Percentiles rank a stretch among this genome's conserved stretches.
Evolutionary conservation across 1,140 invertebrate genomes (phyloP).

Genomic region (Euura lappo): DNA sequence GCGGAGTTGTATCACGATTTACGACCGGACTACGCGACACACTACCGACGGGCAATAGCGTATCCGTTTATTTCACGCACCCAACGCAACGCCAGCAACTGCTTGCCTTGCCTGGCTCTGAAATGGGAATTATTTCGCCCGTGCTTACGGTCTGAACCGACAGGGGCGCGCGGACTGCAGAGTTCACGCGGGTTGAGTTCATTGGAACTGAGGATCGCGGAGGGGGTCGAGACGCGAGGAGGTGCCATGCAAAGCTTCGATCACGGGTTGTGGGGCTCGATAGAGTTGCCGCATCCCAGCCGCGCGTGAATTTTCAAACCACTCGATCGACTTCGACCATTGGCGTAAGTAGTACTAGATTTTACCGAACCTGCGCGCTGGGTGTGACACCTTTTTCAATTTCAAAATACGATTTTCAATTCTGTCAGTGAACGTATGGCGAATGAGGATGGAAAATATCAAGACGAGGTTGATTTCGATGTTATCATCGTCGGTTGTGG

Average conservation of each 20-base stretch:
- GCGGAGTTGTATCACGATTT: no score
- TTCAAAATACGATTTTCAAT: no score
- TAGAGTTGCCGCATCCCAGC: neutral
- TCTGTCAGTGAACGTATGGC: neutral
- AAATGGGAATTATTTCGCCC: neutral
- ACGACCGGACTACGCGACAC: no score
- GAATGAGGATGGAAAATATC: neutral
- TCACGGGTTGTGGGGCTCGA: neutral
- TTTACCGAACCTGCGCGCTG: no score
- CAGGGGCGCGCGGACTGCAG: constrained; percentile 1
- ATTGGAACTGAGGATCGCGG: neutral
- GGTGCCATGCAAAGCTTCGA: neutral
- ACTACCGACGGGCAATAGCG: no score
- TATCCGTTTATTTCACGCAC: neutral
- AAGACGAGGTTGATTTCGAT: constrained; percentile 36
- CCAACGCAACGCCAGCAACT: neutral
- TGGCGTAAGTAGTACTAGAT: neutral
- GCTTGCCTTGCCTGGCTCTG: no score
- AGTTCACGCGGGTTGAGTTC: constrained; percentile 1
- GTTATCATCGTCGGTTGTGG: constrained; percentile 43
- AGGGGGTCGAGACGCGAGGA: neutral
- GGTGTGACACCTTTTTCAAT: no score
- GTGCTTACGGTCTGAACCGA: neutral
- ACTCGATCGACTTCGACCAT: neutral
- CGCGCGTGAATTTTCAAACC: constrained; percentile 2